These are phyloP conservation scores for Dendrocincla tyrannina DNA, from an alignment of 2,797 vertebrate species.

Conservation along the genomic window DNA sequence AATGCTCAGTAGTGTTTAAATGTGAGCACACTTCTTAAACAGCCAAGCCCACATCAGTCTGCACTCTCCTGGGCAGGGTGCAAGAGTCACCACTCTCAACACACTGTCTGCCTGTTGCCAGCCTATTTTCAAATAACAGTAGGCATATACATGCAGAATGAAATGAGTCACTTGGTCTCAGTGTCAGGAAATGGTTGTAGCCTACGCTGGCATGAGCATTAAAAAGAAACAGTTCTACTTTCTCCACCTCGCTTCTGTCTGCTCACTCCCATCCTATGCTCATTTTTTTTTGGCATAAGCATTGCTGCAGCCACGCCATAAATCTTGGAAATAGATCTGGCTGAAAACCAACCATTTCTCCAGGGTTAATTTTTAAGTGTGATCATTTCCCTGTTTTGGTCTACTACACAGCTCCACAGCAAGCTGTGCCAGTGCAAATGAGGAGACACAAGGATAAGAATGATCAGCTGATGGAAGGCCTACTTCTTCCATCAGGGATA, in stretches of 20 bases:
- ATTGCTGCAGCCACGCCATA: not conserved
- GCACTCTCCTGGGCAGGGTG: not conserved
- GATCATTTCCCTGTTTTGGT: not conserved
- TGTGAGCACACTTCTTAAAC: not conserved
- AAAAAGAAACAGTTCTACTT: not conserved
- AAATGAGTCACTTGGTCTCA: not conserved
- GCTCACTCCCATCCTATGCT: not conserved
- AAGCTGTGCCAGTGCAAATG: not conserved
- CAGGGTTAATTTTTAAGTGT: not conserved
- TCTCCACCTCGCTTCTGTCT: not conserved
- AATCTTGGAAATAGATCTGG: not conserved
- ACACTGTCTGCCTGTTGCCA: fast-evolving
- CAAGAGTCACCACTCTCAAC: not conserved
- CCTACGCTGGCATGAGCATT: not conserved
- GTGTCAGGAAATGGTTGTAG: not conserved
- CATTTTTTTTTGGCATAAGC: not conserved
- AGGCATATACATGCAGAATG: not conserved
- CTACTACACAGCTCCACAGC: not conserved
- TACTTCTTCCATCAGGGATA: not conserved
- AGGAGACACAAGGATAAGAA: not conserved
- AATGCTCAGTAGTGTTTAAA: not conserved
- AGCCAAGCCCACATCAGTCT: not conserved
- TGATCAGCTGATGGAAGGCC: not conserved
- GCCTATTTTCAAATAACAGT: not conserved
- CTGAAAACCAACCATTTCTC: not conserved